Evolutionary conservation across 2,888 invertebrate genomes (phyloP), one percentile per base, ranked within the genome.

Genomic region (Yponomeuta plumbellus): DNA sequence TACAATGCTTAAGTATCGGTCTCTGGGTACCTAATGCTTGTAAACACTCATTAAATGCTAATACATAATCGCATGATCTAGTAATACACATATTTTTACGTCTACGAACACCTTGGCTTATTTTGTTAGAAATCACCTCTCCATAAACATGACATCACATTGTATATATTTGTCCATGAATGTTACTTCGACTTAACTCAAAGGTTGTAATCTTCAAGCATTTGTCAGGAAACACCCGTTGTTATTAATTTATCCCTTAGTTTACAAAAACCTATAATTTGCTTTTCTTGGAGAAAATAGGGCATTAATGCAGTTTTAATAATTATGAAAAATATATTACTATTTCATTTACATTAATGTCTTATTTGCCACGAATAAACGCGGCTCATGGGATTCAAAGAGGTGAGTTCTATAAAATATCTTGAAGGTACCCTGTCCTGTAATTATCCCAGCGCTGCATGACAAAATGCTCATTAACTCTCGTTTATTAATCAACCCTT

Each of bases 191-290:
- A 79, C 70, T 71, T 80, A 80, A 82, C 75, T 77, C 44, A 73
- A 76, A 77, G 75, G 74, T 73, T 66, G 69, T 70, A 74, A 84
- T 89, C 93, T 93, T 93, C 93, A 89, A 93, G 93, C 93, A 90
- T 92, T 93, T 93, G 93, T 91, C 93, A 93, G 93, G 93, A 79
- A 90, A 92, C 88, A 92, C 92, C 85, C 82, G 85, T 83, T 82
- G 76, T 76, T 78, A 73, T 68, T 71, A 69, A 71, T 71, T 66
- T 70, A 68, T 68, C 69, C 68, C 22, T 26, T 61, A 61, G 23
- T 26, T 34, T 61, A 23, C 20, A 21, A 58, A 11, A 22, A 11
- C 6, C 26, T n/a, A n/a, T n/a, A n/a, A 34, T 20, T 62, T 34
- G n/a, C 26, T 17, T 62, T 8, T 13, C 40, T 34, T 40, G 11